Evolutionary conservation across 2,888 invertebrate species (phyloP).

Genomic region (Ctena decussata): DNA sequence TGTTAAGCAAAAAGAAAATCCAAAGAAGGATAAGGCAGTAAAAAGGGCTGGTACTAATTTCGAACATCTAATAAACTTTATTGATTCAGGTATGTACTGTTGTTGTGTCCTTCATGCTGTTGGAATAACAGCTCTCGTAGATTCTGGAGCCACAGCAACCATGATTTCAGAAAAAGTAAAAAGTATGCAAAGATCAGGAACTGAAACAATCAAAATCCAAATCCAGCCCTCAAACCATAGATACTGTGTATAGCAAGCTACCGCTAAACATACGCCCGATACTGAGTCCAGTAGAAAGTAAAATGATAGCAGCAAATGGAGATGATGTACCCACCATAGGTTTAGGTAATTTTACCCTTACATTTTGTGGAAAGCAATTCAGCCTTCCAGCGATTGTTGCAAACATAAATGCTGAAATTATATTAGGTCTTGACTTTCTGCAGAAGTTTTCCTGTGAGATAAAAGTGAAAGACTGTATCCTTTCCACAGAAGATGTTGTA

Average conservation of each 20-base stretch:
- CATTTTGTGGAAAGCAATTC: neutral
- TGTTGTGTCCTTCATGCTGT: neutral
- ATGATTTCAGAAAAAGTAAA: no score
- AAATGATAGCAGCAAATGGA: neutral
- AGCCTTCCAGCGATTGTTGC: neutral
- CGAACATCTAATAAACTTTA: neutral
- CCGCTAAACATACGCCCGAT: neutral
- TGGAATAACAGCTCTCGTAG: neutral
- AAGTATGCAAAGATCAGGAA: no score
- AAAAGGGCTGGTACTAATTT: neutral
- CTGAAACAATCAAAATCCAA: no score
- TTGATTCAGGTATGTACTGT: neutral
- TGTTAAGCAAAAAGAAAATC: neutral
- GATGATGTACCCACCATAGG: neutral
- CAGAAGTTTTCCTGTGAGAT: neutral
- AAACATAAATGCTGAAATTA: neutral
- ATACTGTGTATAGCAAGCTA: neutral
- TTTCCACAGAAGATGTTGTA: neutral
- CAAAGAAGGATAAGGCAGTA: neutral
- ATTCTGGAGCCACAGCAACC: neutral
- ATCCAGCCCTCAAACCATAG: no score
- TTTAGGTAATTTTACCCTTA: neutral
- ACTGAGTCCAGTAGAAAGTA: neutral
- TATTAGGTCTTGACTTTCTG: neutral
- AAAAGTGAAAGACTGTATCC: neutral